Conservation (phyloP, 2,797 vertebrate species). For the Pogoniulus pusillus region DNA sequence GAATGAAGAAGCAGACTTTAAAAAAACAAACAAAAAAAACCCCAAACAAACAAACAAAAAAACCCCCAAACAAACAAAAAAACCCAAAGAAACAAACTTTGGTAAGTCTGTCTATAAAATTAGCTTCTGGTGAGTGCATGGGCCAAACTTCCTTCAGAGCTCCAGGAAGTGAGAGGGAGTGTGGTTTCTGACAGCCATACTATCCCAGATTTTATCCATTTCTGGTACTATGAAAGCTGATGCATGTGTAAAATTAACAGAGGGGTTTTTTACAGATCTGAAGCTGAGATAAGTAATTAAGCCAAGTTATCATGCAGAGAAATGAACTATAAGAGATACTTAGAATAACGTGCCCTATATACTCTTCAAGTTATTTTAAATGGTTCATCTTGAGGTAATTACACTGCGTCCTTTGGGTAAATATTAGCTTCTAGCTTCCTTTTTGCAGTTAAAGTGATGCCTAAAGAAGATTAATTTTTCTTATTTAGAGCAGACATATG, state of each 20-base stretch:
- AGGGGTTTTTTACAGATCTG: neutral
- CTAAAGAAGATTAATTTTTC: conserved; percentile 9
- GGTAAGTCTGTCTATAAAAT: neutral
- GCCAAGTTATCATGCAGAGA: conserved; percentile 18
- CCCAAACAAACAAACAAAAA: too few relatives aligned
- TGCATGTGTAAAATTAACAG: conserved; percentile 24
- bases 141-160: neutral
- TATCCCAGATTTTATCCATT: neutral
- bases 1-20: neutral
- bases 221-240: neutral
- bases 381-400: conserved; percentile 42
- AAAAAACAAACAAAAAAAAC: neutral
- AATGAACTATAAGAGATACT: conserved; percentile 18
- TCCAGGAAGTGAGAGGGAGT: neutral
- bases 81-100: neutral
- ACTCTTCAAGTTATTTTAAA: conserved; percentile 23
- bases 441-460: neutral
- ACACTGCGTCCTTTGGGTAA: conserved; percentile 13
- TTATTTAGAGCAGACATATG: neutral
- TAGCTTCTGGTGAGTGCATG: neutral
- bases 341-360: conserved; percentile 47
- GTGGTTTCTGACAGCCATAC: neutral
- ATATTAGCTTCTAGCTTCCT: neutral
- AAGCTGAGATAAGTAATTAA: conserved; percentile 55
- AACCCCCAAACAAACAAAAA: neutral